These are phyloP conservation scores for Octodon degus DNA, from an alignment of 2,113 vertebrate species.

Conservation along the genomic window DNA sequence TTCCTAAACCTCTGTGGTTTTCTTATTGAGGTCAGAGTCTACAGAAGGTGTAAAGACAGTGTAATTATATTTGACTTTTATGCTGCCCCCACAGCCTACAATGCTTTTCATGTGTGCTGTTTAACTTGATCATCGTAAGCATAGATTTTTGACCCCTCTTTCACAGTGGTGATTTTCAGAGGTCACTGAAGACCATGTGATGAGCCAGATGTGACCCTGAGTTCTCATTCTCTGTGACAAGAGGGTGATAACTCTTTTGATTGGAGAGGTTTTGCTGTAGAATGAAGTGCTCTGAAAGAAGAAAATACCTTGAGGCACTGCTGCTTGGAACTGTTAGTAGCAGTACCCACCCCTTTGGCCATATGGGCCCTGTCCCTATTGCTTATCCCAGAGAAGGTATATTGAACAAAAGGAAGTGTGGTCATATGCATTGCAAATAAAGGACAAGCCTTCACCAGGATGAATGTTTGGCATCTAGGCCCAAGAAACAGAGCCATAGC, in stretches of 20 bases:
- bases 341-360: too few species aligned
- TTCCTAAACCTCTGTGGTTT: background rate
- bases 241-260: background rate
- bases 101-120: background rate
- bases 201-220: background rate
- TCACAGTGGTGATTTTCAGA: background rate
- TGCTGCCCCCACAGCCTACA: background rate
- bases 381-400: background rate
- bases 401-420: background rate
- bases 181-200: background rate
- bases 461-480: background rate
- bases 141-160: background rate
- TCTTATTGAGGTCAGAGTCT: background rate
- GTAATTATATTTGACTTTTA: background rate
- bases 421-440: background rate
- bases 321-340: too few species aligned
- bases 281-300: background rate
- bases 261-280: background rate
- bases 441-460: background rate
- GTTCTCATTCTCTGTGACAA: background rate
- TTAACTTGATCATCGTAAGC: background rate
- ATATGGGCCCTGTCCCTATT: too few species aligned
- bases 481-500: background rate
- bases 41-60: background rate
- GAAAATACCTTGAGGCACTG: too few species aligned